Base-by-base conservation (phyloP, 2,888 invertebrate genomes). In the Melanargia galathea region DNA sequence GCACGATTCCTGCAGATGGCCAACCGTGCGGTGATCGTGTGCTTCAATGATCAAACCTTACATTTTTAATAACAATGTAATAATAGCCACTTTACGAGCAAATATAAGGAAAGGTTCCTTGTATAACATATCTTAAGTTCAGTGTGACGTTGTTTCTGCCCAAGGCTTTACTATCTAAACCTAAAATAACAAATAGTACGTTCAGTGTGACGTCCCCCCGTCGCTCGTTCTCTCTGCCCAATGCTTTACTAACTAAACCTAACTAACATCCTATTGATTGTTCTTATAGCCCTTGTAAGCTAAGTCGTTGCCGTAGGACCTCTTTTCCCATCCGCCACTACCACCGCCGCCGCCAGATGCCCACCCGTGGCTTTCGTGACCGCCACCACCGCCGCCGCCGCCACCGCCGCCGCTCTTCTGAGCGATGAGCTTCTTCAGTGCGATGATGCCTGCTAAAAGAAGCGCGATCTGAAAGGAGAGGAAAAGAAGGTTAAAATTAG, bases 371-470 rank as follows among this genome's bases (percentile, higher is more conserved):
- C 90, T 88, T 46, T 92, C 92, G 46, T 92, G 90, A 4, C 92
- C 86, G 33, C 92, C 89, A 6, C 51, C 51, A 16, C 51, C 52
- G 7, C 51, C 51, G 30, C 51, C 38, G 16, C 90, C 87, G 7
- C 93, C 92, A 33, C 84, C 83, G 4, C 93, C 90, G 16, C 93
- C 89, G 46, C 93, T 92, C 80, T 95, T 95, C 74, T 94, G 93
- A 0, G 94, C 92, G 77, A 96, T 92, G 38, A 97, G 87, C 82
- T 97, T 97, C 93, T 97, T 97, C 54, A 97, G 82, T 0, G 95
- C 95, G 75, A 97, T 96, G 78, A 97, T 96, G 67, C 96, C 94
- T 3, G 97, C 94, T 43, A 97, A 87, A 8, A 97, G 93, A 1
- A 97, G 88, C 0, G 97, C 97, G 73, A 97, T 96, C 92, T 95